A percentile compares a stretch with the other conserved stretches of the same genome.
Evolutionary conservation across 2,888 invertebrate species (phyloP).

Genomic region (Hirtodrosophila cameraria): DNA sequence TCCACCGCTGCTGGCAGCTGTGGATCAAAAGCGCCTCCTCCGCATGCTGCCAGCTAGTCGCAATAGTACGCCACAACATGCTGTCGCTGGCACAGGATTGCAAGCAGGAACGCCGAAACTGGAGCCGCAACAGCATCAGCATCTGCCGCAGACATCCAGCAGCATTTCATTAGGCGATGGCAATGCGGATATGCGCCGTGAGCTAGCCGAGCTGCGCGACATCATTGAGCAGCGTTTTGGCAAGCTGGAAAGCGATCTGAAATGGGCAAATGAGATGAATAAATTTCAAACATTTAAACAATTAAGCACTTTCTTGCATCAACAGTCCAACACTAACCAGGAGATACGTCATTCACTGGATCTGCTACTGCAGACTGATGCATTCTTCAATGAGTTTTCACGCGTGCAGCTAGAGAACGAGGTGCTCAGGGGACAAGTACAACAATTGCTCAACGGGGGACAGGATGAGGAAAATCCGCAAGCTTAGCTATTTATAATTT

Average conservation of each 20-base stretch:
- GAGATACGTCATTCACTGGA: conserved; percentile 74
- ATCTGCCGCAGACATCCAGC: conserved; percentile 50
- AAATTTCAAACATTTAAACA: conserved; percentile 76
- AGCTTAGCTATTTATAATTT: conserved; percentile 7
- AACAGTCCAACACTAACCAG: conserved; percentile 64
- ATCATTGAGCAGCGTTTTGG: conserved; percentile 75
- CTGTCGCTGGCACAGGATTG: background rate
- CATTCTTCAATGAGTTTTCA: conserved; percentile 78
- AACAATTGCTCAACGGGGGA: conserved; percentile 42
- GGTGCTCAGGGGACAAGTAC: conserved; percentile 66
- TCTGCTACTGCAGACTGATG: conserved; percentile 76
- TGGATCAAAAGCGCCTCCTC: conserved; percentile 62
- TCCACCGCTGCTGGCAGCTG: conserved; percentile 36
- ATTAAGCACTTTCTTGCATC: conserved; percentile 69
- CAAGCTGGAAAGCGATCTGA: conserved; percentile 76
- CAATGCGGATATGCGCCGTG: conserved; percentile 49
- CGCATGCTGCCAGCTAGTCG: conserved; percentile 69
- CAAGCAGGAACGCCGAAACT: conserved; percentile 12
- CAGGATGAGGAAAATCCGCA: conserved; percentile 4
- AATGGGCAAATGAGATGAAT: conserved; percentile 69
- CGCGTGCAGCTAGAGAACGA: conserved; percentile 80
- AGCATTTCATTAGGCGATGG: conserved; percentile 32
- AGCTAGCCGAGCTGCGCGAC: conserved; percentile 62
- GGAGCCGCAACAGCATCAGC: conserved; percentile 35
- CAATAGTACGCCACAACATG: conserved; percentile 80